phyloP scores from a whole-genome alignment of 2,797 vertebrate genomes.

The Poecilia wingei region DNA sequence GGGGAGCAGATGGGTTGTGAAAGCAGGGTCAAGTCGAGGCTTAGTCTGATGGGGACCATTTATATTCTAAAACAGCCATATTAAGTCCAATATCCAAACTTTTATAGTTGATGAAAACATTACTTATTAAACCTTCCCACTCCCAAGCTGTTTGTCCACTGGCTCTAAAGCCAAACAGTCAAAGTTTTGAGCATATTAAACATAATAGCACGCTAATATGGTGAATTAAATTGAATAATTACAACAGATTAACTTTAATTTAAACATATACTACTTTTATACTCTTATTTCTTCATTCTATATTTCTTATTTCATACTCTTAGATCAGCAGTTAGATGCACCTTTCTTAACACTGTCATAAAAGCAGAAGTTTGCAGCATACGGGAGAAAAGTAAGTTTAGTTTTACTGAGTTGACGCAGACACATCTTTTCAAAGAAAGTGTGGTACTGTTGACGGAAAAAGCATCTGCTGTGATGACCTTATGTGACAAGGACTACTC shows the following conservation, averaged over 20 bases:
- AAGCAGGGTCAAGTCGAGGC: background rate
- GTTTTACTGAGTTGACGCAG: background rate
- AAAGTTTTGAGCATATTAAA: background rate
- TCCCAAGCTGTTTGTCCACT: background rate
- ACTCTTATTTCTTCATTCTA: background rate
- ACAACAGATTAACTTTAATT: background rate
- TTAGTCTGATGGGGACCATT: background rate
- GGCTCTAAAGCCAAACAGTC: background rate
- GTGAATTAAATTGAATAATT: background rate
- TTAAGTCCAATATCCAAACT: background rate
- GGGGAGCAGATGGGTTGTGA: background rate
- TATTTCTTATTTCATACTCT: background rate
- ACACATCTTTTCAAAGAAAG: background rate
- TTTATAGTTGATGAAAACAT: background rate
- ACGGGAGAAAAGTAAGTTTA: background rate
- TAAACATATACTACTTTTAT: background rate
- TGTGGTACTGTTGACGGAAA: background rate
- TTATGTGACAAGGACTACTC: background rate
- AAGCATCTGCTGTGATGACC: background rate
- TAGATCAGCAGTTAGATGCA: background rate
- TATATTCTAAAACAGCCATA: background rate
- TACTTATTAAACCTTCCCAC: background rate
- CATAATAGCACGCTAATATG: background rate
- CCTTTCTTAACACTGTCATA: background rate
- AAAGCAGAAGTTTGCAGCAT: background rate